Evolutionary conservation across 2,888 invertebrate genomes (phyloP), one percentile per base, ranked within the genome.

Genomic region (Acleris cristana): DNA sequence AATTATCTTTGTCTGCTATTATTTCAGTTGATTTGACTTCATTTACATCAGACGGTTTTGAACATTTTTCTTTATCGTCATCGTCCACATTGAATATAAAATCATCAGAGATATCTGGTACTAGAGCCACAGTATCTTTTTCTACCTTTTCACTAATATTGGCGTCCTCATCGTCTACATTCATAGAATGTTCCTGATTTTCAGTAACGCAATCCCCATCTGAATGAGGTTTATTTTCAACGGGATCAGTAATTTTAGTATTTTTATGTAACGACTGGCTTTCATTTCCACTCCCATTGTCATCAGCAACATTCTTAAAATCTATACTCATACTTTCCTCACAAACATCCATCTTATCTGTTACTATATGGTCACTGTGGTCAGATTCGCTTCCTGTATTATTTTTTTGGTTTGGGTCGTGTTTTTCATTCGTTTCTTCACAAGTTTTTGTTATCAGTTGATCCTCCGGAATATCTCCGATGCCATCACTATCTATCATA

Each of bases 21-120:
- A n/a, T 40, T 63, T 63, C 34, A 49, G 53, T 26, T 14, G 62
- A 26, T 10, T 54, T 34, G 2, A 19, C n/a, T 49, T 49, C 54
- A n/a, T 19, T 62, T 0, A 19, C 19, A 8, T 49, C 19, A n/a
- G 7, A n/a, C 1, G 5, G 12, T 5, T 67, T 34, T 14, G 21
- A 1, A 12, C 21, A 7, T 40, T 62, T 34, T 6, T 62, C 53
- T 18, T 62, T 57, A 21, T 62, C 23, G 7, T 48, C 62, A 7
- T 62, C 65, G 7, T 66, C 67, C 26, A 63, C 53, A 26, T 58
- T 67, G 26, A 63, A 62, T 19, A 67, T 62, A 8, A 48, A 6
- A 21, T 49, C 53, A 26, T 63, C 58, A 19, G 26, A 26, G 40
- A 10, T 58, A 7, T 54, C 56, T n/a, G 14, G 19, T 40, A 23